phyloP scores from a whole-genome alignment of 1,140 invertebrate species.

The Octopus sinensis region DNA sequence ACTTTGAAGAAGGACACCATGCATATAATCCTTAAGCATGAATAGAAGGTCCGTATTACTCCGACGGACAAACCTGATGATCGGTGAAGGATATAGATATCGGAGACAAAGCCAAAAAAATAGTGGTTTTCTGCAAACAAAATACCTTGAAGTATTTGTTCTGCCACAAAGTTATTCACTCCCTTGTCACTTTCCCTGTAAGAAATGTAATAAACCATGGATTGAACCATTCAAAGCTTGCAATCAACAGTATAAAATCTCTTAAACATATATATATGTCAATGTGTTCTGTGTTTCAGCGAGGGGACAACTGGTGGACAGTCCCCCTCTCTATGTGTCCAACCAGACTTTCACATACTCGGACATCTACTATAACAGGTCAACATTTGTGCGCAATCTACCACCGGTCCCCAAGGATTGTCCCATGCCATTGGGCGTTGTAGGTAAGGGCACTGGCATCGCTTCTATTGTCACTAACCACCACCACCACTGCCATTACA shows the following conservation, averaged over 20 bases:
- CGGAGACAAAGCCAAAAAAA: not conserved
- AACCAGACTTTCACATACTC: conserved; percentile 50
- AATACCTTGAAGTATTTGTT: not conserved
- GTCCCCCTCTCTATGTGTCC: conserved; percentile 47
- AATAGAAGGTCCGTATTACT: not conserved
- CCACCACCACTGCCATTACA: no score
- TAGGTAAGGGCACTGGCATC: conserved; percentile 29
- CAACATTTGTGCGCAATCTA: conserved; percentile 51
- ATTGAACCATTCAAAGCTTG: not conserved
- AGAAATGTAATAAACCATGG: not conserved
- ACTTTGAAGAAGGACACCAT: not conserved
- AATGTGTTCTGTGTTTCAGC: conserved; percentile 35
- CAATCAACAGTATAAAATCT: not conserved
- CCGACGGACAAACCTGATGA: no score
- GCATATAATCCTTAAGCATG: not conserved
- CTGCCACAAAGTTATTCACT: not conserved
- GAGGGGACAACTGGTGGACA: conserved; percentile 50
- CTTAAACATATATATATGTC: no score
- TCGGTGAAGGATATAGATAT: not conserved
- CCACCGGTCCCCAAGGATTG: conserved; percentile 56
- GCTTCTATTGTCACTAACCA: no score
- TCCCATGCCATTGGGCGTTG: conserved; percentile 56
- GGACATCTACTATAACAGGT: conserved; percentile 51
- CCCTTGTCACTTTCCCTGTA: no score
- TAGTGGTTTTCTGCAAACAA: not conserved